Evolutionary conservation across 2,888 invertebrate genomes (phyloP), one percentile per base, ranked within the genome.

Genomic region (Tipula lateralis): DNA sequence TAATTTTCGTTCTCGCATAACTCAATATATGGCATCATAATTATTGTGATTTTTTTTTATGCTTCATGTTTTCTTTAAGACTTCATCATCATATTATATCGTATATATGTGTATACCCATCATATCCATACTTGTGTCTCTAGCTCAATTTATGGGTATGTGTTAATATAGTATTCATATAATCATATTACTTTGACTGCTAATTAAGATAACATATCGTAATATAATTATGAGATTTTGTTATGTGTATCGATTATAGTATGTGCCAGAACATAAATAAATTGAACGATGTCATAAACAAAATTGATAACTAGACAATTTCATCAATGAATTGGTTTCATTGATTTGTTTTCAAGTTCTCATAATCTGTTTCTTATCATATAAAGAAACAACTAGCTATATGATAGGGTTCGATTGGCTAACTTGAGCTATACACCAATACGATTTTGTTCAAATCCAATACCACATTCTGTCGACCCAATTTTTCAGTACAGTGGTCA

Each of bases 21-120:
- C 66, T 66, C 66, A 66, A 66, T 66, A n/a, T n/a, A 66, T 66
- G 66, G 66, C 66, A 24, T 66, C 66, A 66, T 66, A 66, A 66
- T 66, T 66, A 66, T 66, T 66, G 66, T 66, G 66, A 66, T 66
- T 50, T 19, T 66, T 50, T 66, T 66, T 66, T 66, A 66, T 66
- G 66, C 66, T 66, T 66, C 24, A 19, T 66, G 66, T 24, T 66
- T 66, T 66, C 19, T 66, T 66, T 66, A 66, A 66, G 66, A 66
- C 66, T 66, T 24, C 24, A 66, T 66, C 19, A 44, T 44, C 16
- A 9, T 36, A 9, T 3, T 44, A 44, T 44, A 19, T 44, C 44
- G 39, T 13, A 39, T 50, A 50, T 16, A n/a, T n/a, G 44, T 44
- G 44, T 44, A 50, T 24, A 50, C 2, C 0, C 7, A 19, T 50